Evolutionary conservation across 2,797 vertebrate species (phyloP).

Genomic region (Tokudaia tokunoshimensis): DNA sequence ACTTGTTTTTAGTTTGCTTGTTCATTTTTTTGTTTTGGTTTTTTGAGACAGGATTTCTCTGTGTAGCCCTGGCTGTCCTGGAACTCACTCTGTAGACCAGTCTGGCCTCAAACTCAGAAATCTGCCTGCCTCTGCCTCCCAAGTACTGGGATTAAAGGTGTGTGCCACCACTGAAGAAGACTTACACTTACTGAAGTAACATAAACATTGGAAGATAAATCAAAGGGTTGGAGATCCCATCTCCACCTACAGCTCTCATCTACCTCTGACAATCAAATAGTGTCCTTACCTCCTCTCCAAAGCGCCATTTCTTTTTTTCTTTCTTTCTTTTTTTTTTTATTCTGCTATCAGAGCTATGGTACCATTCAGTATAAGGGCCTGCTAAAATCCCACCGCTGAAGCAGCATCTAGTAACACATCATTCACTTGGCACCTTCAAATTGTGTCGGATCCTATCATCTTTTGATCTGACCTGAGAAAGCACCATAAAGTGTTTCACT

Average conservation of each 20-base stretch:
- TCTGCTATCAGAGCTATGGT: not conserved
- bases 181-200: not conserved
- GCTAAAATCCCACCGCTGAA: not conserved
- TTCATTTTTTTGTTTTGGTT: too few species aligned
- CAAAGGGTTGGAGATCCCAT: not conserved
- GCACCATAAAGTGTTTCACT: not conserved
- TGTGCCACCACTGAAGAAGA: too few species aligned
- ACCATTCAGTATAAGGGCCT: not conserved
- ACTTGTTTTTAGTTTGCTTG: too few species aligned
- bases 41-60: too few species aligned
- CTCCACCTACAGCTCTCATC: not conserved
- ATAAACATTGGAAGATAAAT: not conserved
- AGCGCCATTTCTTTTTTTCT: not conserved
- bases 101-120: too few species aligned
- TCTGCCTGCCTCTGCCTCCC: too few species aligned
- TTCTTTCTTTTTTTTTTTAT: not conserved
- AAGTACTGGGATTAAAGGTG: too few species aligned
- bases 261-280: not conserved
- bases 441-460: not conserved
- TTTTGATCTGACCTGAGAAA: not conserved
- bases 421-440: not conserved
- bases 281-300: not conserved
- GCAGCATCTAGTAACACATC: not conserved
- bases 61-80: too few species aligned
- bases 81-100: too few species aligned